Percentiles rank a stretch among this genome's conserved stretches.
Conservation (phyloP, 2,888 invertebrate genomes). For the Tetragnatha montana region DNA sequence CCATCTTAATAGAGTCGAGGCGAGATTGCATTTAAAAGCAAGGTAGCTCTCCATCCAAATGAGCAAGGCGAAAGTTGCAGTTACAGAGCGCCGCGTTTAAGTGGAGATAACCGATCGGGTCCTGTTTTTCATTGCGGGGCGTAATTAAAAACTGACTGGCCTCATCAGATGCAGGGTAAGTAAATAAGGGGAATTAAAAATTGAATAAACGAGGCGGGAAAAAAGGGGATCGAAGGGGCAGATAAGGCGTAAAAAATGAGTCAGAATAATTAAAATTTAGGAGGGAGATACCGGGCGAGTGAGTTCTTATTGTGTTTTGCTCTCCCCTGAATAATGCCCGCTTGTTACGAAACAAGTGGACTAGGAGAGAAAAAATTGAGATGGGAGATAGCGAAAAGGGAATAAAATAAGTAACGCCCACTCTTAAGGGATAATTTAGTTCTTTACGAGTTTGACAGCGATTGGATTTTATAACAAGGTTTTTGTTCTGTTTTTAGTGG, state of each 20-base stretch:
- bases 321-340: conserved; percentile 32
- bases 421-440: conserved; percentile 53
- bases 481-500: not conserved
- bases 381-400: conserved; percentile 24
- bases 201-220: not conserved
- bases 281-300: conserved; percentile 13
- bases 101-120: conserved; percentile 44
- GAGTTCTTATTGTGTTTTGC: not conserved
- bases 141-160: conserved; percentile 68
- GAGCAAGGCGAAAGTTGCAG: conserved; percentile 11
- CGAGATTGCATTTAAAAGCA: conserved; percentile 16
- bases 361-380: not conserved
- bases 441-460: conserved; percentile 51
- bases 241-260: conserved; percentile 64
- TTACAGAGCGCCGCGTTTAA: conserved; percentile 44
- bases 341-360: conserved; percentile 11
- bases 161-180: conserved; percentile 57
- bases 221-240: conserved; percentile 46
- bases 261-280: conserved; percentile 66
- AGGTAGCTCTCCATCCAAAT: conserved; percentile 31
- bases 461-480: conserved; percentile 40
- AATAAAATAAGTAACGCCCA: conserved; percentile 43
- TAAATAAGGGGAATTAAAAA: conserved; percentile 35
- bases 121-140: conserved; percentile 41
- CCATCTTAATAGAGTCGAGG: conserved; percentile 55